Conservation (phyloP, 2,888 invertebrate species). For the Glomeris marginata region DNA sequence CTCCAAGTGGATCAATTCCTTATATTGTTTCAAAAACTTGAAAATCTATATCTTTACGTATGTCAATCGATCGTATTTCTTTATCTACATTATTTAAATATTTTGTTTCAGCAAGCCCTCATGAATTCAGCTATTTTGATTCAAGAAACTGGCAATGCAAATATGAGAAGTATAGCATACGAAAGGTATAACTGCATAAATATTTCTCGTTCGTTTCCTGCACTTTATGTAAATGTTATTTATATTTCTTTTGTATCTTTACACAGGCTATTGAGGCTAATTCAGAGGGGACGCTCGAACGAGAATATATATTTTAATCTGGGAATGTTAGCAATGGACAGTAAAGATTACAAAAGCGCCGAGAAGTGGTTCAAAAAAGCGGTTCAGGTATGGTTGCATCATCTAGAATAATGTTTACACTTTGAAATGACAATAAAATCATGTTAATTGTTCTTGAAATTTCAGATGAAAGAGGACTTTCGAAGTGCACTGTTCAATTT, state of each 20-base stretch:
- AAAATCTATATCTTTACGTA: too few relatives aligned
- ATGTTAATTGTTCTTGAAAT: background rate
- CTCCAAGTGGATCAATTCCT: too few relatives aligned
- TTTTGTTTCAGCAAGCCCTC: conserved; percentile 49
- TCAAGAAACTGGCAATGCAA: conserved; percentile 71
- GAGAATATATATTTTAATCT: conserved; percentile 88
- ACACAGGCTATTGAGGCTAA: conserved; percentile 53
- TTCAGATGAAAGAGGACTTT: conserved; percentile 57
- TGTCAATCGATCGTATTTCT: too few relatives aligned
- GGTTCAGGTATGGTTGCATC: conserved; percentile 31
- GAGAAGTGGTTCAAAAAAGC: conserved; percentile 84
- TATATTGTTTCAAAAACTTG: too few relatives aligned
- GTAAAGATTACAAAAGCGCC: conserved; percentile 70
- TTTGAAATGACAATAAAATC: background rate
- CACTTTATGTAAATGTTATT: too few relatives aligned
- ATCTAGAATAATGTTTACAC: background rate
- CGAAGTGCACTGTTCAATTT: conserved; percentile 88
- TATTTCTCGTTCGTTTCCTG: too few relatives aligned
- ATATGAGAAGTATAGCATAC: conserved; percentile 49
- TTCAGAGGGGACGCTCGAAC: conserved; percentile 59
- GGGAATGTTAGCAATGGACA: conserved; percentile 95
- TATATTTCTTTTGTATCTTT: background rate
- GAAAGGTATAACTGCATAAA: conserved; percentile 22
- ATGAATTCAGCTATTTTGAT: conserved; percentile 88
- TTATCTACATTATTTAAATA: too few relatives aligned